Evolutionary conservation across 1,140 invertebrate species (phyloP).

Genomic region (Bombus sibiricus): DNA sequence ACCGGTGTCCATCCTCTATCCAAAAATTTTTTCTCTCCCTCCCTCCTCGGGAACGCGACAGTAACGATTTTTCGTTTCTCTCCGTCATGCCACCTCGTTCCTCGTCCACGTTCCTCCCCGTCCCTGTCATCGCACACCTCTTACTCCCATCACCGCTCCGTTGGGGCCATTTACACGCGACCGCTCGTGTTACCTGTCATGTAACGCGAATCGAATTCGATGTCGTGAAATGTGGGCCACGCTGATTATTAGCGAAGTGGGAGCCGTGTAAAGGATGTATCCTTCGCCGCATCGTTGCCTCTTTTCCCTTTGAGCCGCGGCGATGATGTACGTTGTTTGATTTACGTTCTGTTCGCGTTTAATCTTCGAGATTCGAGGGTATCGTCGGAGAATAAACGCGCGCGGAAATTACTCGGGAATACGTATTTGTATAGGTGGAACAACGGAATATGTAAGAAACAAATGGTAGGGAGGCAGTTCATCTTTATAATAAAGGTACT

Average conservation of each 20-base stretch:
- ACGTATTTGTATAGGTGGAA: no score
- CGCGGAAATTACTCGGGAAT: neutral
- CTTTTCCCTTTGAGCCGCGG: neutral
- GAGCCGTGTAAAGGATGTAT: conserved; percentile 47
- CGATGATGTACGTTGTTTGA: neutral
- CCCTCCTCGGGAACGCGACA: conserved; percentile 2
- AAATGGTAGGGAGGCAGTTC: neutral
- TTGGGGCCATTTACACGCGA: conserved; percentile 40
- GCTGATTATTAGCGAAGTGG: conserved; percentile 46
- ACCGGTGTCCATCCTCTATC: conserved; percentile 54
- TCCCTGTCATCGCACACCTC: neutral
- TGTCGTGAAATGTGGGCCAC: conserved; percentile 36
- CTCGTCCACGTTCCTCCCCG: neutral
- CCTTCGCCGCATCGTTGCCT: neutral
- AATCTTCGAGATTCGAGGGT: neutral
- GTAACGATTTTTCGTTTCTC: conserved; percentile 56
- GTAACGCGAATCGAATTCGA: conserved; percentile 47
- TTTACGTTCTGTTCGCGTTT: neutral
- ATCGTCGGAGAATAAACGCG: neutral
- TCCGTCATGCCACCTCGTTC: neutral
- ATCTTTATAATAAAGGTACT: conserved; percentile 4
- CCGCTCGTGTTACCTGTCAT: conserved; percentile 43
- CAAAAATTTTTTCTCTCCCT: conserved; percentile 22
- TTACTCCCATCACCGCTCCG: neutral
- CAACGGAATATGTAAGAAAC: neutral